Evolutionary conservation across 2,797 vertebrate genomes (phyloP).

Genomic region (Pteropus rufus): DNA sequence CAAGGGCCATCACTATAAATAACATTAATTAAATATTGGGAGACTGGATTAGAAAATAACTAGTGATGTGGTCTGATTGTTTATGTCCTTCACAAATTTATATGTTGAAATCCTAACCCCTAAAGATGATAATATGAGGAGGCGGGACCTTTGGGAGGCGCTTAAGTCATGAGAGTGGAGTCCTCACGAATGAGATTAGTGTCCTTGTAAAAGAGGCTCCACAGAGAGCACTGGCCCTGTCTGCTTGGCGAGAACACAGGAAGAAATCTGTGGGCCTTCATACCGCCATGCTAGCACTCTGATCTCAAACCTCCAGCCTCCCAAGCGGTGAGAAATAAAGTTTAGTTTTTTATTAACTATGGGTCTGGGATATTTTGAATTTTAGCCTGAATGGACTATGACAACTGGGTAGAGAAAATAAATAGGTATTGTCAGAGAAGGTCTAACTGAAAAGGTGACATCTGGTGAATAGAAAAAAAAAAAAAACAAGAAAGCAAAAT

Average conservation of each 20-base stretch:
- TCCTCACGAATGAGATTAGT: background rate
- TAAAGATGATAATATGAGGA: background rate
- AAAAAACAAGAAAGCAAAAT: background rate
- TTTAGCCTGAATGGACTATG: background rate
- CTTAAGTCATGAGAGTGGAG: background rate
- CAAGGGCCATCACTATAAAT: background rate
- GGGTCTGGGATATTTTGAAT: background rate
- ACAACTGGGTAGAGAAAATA: background rate
- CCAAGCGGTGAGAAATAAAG: background rate
- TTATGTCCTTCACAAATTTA: background rate
- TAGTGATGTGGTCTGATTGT: background rate
- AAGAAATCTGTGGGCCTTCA: no score
- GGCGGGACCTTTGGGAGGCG: background rate
- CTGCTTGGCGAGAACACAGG: background rate
- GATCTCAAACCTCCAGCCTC: background rate
- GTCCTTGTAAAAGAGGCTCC: background rate
- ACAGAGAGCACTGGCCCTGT: background rate
- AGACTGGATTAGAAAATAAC: background rate
- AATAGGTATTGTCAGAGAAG: background rate
- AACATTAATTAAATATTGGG: background rate
- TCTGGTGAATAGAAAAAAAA: background rate
- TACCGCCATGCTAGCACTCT: fast-evolving
- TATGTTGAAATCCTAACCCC: background rate
- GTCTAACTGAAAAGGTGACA: background rate
- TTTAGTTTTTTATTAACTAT: background rate